Evolutionary conservation across 1,140 invertebrate genomes (phyloP).

Genomic region (Brevipalpus yothersi): DNA sequence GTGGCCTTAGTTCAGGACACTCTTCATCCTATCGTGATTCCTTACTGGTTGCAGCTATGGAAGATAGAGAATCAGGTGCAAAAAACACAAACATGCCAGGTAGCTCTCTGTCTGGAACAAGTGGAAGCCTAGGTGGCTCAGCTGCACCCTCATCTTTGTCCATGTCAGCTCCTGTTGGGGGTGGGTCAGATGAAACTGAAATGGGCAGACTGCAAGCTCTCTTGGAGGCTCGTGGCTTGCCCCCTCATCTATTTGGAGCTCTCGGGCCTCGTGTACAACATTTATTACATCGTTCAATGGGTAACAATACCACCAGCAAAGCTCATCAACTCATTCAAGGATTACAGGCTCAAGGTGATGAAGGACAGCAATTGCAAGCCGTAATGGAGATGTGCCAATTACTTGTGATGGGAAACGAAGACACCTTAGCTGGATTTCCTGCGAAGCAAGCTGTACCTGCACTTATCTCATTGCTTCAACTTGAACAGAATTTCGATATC

Average conservation of each 20-base stretch:
- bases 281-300: constrained; percentile 72
- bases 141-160: neutral
- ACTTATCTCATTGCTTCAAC: constrained; percentile 56
- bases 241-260: constrained; percentile 79
- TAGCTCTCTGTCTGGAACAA: too few species aligned
- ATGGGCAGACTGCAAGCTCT: constrained; percentile 29
- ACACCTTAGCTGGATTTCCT: constrained; percentile 88
- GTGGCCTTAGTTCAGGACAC: too few species aligned
- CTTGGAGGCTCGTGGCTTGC: constrained; percentile 72
- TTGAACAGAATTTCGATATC: constrained; percentile 97
- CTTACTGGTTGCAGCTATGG: too few species aligned
- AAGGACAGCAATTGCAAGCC: constrained; percentile 85
- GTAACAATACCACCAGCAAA: constrained; percentile 42
- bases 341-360: constrained; percentile 74
- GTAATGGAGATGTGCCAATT: constrained; percentile 98
- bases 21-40: too few species aligned
- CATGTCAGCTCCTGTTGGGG: neutral
- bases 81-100: too few species aligned
- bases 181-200: constrained; percentile 19
- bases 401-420: constrained; percentile 97
- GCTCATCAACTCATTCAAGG: constrained; percentile 79
- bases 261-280: constrained; percentile 92
- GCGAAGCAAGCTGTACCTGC: constrained; percentile 92
- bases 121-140: neutral
- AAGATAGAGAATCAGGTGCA: too few species aligned